Evolutionary conservation across 2,113 vertebrate genomes (phyloP).

Genomic region (Psephotus haematonotus): DNA sequence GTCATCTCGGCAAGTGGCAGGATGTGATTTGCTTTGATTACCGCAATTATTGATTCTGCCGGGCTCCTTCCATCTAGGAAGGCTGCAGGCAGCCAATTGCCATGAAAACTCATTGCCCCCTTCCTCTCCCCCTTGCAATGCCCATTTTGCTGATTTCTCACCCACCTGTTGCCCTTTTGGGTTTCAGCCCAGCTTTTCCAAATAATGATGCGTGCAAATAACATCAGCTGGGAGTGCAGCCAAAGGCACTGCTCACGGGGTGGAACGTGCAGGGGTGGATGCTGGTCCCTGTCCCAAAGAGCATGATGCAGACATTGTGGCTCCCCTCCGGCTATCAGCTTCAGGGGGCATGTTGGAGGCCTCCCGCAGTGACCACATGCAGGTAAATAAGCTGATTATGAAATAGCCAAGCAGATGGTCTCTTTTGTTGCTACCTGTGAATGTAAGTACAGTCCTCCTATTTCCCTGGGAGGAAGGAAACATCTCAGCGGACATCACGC

Average conservation of each 20-base stretch:
- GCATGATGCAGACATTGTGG: accelerated
- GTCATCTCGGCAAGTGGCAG: background rate
- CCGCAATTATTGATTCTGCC: background rate
- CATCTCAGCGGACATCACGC: accelerated
- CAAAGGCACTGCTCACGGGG: background rate
- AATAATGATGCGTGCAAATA: accelerated
- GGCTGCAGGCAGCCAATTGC: background rate
- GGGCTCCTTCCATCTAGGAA: background rate
- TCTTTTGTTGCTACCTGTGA: constrained; percentile 31
- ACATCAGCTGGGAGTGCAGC: background rate
- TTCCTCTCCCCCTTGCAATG: background rate
- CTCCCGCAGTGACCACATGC: background rate
- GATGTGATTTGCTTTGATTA: background rate
- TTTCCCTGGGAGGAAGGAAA: constrained; percentile 13
- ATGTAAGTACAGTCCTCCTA: background rate
- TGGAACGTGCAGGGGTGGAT: background rate
- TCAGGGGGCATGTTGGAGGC: background rate
- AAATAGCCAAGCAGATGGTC: constrained; percentile 40
- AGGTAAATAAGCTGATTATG: constrained; percentile 25
- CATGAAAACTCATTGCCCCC: background rate
- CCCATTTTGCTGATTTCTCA: background rate
- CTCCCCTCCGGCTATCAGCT: background rate
- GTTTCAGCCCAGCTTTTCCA: background rate
- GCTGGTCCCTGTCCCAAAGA: background rate
- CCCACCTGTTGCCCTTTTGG: background rate